Base-by-base conservation (phyloP, 2,797 vertebrate genomes). In the Enteromius thamalakanensis region DNA sequence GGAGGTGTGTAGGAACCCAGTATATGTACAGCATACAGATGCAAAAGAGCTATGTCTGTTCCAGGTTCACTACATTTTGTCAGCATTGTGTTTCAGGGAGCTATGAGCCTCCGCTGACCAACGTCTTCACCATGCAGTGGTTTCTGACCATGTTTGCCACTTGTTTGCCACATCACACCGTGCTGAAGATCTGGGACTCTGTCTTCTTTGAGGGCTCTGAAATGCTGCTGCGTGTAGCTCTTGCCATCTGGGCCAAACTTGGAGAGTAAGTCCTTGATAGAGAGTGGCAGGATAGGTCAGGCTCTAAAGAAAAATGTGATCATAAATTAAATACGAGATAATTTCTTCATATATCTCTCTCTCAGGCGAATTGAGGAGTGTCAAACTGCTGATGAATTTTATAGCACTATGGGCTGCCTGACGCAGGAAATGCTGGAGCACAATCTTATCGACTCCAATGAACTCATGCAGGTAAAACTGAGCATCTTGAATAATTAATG, bases 91-190 rank as follows among this genome's bases (percentile, higher is more conserved):
- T 88, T 94, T 34, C 94, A 99, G 98, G 98, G 79, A 97, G 96
- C 87, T 99, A 99, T 0, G 98, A 99, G 90, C 98, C 98, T 26
- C 98, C 98, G 0, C 95, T 99, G 64, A 99, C 98, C 84, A 99
- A 99, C 75, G 98, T 99, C 68, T 99, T 99, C 95, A 99, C 98
- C 1, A 99, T 99, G 98, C 98, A 99, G 91, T 99, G 98, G 98
- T 99, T 99, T 92, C 94, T 99, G 81, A 99, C 98, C 42, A 96
- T 99, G 88, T 99, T 99, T 76, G 98, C 98, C 81, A 99, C 98
- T 12, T 99, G 98, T 88, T 94, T 99, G 86, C 98, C 98, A 11
- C 96, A 97, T 34, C 95, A 96, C 78, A 98, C 96, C 0, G 98
- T 99, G 88, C 94, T 99, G 83, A 98, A 98, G 93, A 99, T 99